Evolutionary conservation across 2,113 vertebrate genomes (phyloP).

Genomic region (Alethe castanea): DNA sequence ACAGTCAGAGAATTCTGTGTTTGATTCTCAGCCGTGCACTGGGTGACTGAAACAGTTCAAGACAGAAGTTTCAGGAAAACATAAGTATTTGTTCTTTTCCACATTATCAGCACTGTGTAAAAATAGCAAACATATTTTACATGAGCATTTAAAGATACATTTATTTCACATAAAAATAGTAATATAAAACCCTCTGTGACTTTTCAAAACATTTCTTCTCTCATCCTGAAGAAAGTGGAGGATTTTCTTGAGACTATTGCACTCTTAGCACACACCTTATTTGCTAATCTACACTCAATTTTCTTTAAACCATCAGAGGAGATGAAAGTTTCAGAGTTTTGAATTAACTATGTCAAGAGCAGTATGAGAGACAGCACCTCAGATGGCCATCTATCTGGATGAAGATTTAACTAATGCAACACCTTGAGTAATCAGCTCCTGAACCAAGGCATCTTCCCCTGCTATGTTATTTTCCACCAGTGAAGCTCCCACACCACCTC

Average conservation of each 20-base stretch:
- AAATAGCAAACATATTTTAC: background rate
- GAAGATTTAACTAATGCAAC: background rate
- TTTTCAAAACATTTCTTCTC: background rate
- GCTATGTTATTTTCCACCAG: background rate
- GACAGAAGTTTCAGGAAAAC: background rate
- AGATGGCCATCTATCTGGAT: background rate
- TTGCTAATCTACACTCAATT: background rate
- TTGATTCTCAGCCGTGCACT: background rate
- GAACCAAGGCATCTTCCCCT: background rate
- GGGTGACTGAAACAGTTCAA: background rate
- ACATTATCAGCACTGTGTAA: background rate
- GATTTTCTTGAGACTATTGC: background rate
- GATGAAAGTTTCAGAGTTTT: background rate
- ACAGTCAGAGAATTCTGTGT: background rate
- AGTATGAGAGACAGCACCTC: background rate
- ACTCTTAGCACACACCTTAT: background rate
- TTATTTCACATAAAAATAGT: background rate
- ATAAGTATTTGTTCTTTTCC: background rate
- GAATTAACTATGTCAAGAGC: background rate
- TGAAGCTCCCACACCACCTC: background rate
- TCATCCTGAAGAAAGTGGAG: background rate
- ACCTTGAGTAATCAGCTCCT: background rate
- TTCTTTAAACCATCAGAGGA: background rate
- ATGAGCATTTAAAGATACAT: background rate
- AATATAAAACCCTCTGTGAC: background rate